Evolutionary conservation across 2,888 invertebrate genomes (phyloP).

Genomic region (Dioctria linearis): DNA sequence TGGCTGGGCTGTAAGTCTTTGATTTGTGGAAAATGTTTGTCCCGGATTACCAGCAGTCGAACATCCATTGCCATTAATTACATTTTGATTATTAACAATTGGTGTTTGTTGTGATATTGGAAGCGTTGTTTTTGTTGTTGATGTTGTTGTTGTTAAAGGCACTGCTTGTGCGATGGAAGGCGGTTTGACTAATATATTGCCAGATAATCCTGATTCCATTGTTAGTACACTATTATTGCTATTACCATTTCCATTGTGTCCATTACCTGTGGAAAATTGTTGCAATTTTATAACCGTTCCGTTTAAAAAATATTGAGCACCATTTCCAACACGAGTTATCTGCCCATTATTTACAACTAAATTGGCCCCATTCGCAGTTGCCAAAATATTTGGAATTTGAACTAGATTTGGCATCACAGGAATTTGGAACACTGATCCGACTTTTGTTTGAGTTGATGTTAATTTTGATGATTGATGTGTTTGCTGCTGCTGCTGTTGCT

Average conservation of each 20-base stretch:
- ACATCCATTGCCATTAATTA: conserved; percentile 17
- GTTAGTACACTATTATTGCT: conserved; percentile 53
- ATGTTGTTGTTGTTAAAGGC: conserved; percentile 55
- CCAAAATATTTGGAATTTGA: conserved; percentile 76
- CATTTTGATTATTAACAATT: conserved; percentile 13
- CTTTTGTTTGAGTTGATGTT: conserved; percentile 55
- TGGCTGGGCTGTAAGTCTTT: conserved; percentile 63
- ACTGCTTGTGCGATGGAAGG: conserved; percentile 55
- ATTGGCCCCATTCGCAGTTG: conserved; percentile 73
- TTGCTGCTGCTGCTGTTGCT: conserved; percentile 63
- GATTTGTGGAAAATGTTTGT: conserved; percentile 45
- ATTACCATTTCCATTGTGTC: conserved; percentile 56
- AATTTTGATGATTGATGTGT: conserved; percentile 61
- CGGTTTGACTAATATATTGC: conserved; percentile 57
- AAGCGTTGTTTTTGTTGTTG: conserved; percentile 64
- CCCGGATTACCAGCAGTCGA: not conserved
- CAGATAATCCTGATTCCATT: conserved; percentile 52
- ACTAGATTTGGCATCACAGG: conserved; percentile 77
- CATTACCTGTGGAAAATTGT: conserved; percentile 61
- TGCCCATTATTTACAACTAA: conserved; percentile 64
- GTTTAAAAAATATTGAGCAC: conserved; percentile 68
- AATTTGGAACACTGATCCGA: conserved; percentile 71
- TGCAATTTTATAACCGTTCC: conserved; percentile 70
- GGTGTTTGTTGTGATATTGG: conserved; percentile 57
- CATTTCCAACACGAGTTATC: conserved; percentile 53